Base-by-base conservation (phyloP, 2,113 vertebrate genomes). In the Chamaetylas fuelleborni region DNA sequence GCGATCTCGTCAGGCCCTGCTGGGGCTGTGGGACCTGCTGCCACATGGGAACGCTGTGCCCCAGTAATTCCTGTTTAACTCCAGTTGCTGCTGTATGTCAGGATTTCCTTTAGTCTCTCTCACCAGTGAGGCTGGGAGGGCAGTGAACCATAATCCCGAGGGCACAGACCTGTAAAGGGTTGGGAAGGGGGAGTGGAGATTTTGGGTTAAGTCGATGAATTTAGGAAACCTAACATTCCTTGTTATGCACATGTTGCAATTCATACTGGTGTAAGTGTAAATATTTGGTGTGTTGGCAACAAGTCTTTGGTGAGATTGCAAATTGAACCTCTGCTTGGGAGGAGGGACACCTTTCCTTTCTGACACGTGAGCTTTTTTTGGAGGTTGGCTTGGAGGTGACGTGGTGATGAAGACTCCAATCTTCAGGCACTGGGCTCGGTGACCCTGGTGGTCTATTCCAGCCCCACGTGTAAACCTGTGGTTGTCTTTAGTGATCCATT, bases 401-500 rank as follows among this genome's bases (percentile, higher is more conserved):
- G 18, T 95, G 95, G 94, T 96, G 94, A 96, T 94, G 95, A 95
- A 94, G 95, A 96, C 93, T 94, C 92, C 90, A 71, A 26, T 86
- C 82, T 73, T 73, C 72, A 86, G 72, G 83, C 79, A 38, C 85
- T 62, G 92, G 84, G 80, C 48, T 70, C 9, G 1, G 65, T 51
- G 94, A 78, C 95, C 94, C 96, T 90, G 94, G 96, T 12, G 96
- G 96, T 93, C 82, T 33, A 23, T 86, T 43, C 82, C 80, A 90
- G 91, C 54, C 92, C 88, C 31, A 18, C 0, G 11, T 65, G 50
- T 57, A 53, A 86, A 60, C 92, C 90, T 62, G 5, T 86, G 95
- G 93, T 84, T 95, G 95, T 96, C 96, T 97, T 96, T 82, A 93
- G 95, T 97, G 96, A 97, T 62, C 92, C 96, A 96, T 95, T 96